Base-by-base conservation (phyloP, 2,888 invertebrate genomes). In the Melieria crassipennis region DNA sequence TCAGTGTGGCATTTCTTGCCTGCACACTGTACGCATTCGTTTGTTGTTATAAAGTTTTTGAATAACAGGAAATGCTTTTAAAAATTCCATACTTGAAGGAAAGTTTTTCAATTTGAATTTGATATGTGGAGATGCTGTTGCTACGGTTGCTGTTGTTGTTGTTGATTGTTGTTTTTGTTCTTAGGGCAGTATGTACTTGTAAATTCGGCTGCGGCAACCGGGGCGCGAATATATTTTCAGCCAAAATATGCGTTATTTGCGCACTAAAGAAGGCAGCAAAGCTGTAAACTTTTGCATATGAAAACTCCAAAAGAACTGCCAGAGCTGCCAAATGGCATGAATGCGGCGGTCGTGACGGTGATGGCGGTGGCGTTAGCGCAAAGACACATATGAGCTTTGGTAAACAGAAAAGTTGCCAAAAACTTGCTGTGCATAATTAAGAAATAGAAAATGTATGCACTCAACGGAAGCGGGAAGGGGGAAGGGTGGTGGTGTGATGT, bases 101-200 rank as follows among this genome's bases (percentile, higher is more conserved):
- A 71, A 71, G 66, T 71, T 71, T 71, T 71, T 71, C 71, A 71
- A 71, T 66, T 71, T 71, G 13, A 61, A 45, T 62, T 66, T 71
- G 71, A 71, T 62, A 52, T 66, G 71, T 66, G 66, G 10, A 69
- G 66, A 43, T 46, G 45, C 45, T 58, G 58, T 30, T 30, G 30
- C 30, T 46, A 16, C 50, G 48, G 58, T 30, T 30, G 30, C 30
- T 30, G 30, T 30, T 30, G 30, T 30, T 30, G 3, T 30, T 30
- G 2, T 30, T 30, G 30, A 30, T 30, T 30, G 30, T 30, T 30
- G 30, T 30, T 30, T 30, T 30, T 30, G 30, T 30, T 30, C 30
- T 30, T 30, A 3, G 3, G 30, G 30, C 30, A 30, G 30, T 30
- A 30, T 30, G 30, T 30, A 30, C 30, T 30, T 30, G 30, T 30